Base-by-base conservation (phyloP, 2,113 vertebrate species). In the Holacanthus passer region DNA sequence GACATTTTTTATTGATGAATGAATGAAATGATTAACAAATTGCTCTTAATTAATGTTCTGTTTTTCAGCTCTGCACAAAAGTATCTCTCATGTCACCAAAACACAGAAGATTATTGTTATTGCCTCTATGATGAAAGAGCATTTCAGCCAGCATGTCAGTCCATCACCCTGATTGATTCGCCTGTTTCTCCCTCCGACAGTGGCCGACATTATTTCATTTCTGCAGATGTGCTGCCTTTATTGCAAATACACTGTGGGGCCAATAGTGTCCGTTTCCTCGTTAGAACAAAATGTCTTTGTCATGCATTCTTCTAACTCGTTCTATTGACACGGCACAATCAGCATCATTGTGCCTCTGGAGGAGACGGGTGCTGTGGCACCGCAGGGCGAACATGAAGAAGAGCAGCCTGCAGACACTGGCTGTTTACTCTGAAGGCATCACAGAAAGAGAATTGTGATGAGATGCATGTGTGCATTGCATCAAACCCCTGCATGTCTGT, bases 211-310 rank as follows among this genome's bases (percentile, higher is more conserved):
- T 89, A 78, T 89, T 88, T 79, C 73, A 71, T 59, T 75, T 63
- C 72, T 88, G 86, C 90, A 94, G 89, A 93, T 91, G 88, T 83
- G 79, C 74, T 62, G 65, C 70, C 77, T 80, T 79, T 72, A 55
- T 65, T 77, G 73, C 74, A 52, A 82, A 69, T 67, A 75, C 81
- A 70, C 65, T 77, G 62, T 45, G 59, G 62, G 74, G 65, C 79
- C 85, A 81, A 73, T 86, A 88, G 90, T 84, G 85, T 92, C 88
- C 68, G 55, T 92, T 93, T 94, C 93, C 91, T 87, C 35, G 7
- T 73, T 66, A 35, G 85, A 89, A 94, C 93, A 94, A 82, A 88
- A 88, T 76, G 83, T n/a, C 90, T 86, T 94, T 92, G 85, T 92
- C 76, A 29, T 27, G 75, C 59, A 59, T 82, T 85, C 83, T 87